Evolutionary conservation across 2,888 invertebrate species (phyloP).

Genomic region (Nowickia ferox): DNA sequence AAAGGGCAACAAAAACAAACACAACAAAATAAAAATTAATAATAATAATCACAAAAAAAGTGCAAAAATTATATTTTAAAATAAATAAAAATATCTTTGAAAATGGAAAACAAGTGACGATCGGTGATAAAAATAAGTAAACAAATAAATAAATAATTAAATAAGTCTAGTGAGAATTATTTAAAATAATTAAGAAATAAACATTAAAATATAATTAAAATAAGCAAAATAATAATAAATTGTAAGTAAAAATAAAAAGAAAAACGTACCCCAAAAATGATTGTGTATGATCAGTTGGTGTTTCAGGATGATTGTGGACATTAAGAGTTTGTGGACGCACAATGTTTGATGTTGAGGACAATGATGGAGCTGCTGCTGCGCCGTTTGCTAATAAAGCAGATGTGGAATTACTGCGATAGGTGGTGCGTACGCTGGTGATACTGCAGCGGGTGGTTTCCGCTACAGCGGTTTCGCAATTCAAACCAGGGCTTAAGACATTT

Average conservation of each 20-base stretch:
- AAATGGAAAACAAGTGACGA: constrained; percentile 52
- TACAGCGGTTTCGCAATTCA: constrained; percentile 42
- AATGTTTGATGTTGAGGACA: constrained; percentile 60
- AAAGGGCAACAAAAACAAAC: constrained; percentile 48
- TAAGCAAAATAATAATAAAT: constrained; percentile 50
- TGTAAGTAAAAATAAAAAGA: constrained; percentile 68
- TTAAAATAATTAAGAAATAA: constrained; percentile 17
- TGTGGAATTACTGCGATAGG: constrained; percentile 79
- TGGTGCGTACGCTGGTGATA: constrained; percentile 70
- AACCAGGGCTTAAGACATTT: constrained; percentile 21
- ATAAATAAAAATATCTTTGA: constrained; percentile 13
- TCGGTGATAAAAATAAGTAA: not conserved
- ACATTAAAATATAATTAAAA: constrained; percentile 32
- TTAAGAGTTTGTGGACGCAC: constrained; percentile 81
- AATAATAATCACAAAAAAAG: constrained; percentile 34
- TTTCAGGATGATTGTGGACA: constrained; percentile 80
- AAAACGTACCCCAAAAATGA: constrained; percentile 82
- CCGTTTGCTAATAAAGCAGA: constrained; percentile 76
- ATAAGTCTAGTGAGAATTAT: constrained; percentile 32
- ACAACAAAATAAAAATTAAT: constrained; percentile 12
- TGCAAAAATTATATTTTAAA: constrained; percentile 17
- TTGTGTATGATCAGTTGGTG: constrained; percentile 81
- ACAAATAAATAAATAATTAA: constrained; percentile 14
- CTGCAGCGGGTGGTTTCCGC: constrained; percentile 65
- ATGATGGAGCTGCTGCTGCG: constrained; percentile 53